Evolutionary conservation across 2,113 vertebrate species (phyloP).

Genomic region (Pagrus major): DNA sequence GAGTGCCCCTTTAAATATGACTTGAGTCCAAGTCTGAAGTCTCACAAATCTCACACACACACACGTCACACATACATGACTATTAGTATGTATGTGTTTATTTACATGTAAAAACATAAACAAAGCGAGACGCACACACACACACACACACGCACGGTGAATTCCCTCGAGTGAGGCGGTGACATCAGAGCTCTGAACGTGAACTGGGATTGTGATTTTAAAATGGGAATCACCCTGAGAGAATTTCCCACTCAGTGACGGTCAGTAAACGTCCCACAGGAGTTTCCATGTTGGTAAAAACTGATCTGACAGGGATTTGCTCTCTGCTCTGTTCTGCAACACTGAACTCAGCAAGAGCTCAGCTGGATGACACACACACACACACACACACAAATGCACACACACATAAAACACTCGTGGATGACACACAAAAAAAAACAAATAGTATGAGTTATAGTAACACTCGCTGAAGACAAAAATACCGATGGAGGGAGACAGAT

Average conservation of each 20-base stretch:
- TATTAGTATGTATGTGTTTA: slow-evolving; percentile 2
- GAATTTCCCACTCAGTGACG: slow-evolving; percentile 11
- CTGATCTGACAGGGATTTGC: slow-evolving; percentile 16
- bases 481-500: slow-evolving; percentile 51
- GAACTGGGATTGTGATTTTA: slow-evolving; percentile 20
- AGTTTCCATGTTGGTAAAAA: slow-evolving; percentile 30
- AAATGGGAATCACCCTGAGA: slow-evolving; percentile 28
- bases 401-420: slow-evolving; percentile 12
- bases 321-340: slow-evolving; percentile 18
- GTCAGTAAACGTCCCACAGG: slow-evolving; percentile 44
- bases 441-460: slow-evolving; percentile 10
- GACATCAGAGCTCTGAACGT: slow-evolving; percentile 20
- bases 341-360: slow-evolving; percentile 11
- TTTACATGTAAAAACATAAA: neutral
- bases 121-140: no score
- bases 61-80: neutral
- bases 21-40: slow-evolving; percentile 4
- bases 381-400: slow-evolving; percentile 16
- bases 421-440: slow-evolving; percentile 12
- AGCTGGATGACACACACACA: slow-evolving; percentile 36
- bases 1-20: slow-evolving; percentile 9
- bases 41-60: slow-evolving; percentile 5
- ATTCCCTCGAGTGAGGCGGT: slow-evolving; percentile 2
- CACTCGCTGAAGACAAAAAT: slow-evolving; percentile 26
- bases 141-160: neutral